Evolutionary conservation across 1,140 invertebrate species (phyloP).

Genomic region (Trichoplusia ni): DNA sequence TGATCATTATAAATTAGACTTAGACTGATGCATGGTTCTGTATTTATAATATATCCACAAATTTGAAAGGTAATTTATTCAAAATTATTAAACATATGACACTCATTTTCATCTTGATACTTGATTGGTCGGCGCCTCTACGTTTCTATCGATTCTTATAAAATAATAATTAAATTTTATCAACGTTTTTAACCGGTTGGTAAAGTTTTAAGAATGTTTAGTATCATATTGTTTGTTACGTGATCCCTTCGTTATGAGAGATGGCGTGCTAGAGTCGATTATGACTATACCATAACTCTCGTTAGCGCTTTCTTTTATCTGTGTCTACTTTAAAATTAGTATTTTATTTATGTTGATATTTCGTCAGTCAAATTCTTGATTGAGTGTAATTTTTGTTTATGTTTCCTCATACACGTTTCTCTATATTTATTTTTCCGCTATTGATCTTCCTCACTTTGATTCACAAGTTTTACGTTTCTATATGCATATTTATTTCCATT

Average conservation of each 20-base stretch:
- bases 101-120: constrained; percentile 20
- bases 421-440: background rate
- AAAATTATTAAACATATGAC: constrained; percentile 7
- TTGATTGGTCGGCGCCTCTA: constrained; percentile 23
- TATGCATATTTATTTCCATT: too few relatives aligned
- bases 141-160: constrained; percentile 21
- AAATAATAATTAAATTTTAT: constrained; percentile 26
- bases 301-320: constrained; percentile 39
- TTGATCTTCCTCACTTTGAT: too few relatives aligned
- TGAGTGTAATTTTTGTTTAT: constrained; percentile 20
- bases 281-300: constrained; percentile 37
- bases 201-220: constrained; percentile 24
- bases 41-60: background rate
- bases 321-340: constrained; percentile 44
- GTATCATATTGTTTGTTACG: constrained; percentile 25
- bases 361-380: constrained; percentile 6
- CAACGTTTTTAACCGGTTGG: constrained; percentile 22
- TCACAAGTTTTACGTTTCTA: too few relatives aligned
- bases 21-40: background rate
- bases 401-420: background rate
- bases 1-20: too few relatives aligned
- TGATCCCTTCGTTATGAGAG: constrained; percentile 36
- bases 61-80: constrained; percentile 21
- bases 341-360: constrained; percentile 35
- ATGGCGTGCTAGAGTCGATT: constrained; percentile 45